Evolutionary conservation across 2,888 invertebrate genomes (phyloP).

Genomic region (Parnassius smintheus): DNA sequence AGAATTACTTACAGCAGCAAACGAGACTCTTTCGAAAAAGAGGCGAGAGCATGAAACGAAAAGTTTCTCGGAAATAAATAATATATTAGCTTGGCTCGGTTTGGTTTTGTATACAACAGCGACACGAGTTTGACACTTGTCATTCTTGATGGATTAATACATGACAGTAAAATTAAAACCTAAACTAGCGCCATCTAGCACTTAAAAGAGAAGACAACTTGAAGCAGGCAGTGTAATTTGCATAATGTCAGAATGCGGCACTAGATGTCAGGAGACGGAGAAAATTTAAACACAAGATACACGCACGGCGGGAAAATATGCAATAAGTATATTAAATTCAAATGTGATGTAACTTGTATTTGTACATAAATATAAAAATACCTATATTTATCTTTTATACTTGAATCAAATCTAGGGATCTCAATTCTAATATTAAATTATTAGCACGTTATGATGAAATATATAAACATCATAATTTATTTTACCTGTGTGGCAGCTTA

Average conservation of each 20-base stretch:
- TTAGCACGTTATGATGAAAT: too few relatives aligned
- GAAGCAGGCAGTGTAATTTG: constrained; percentile 43
- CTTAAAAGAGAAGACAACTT: constrained; percentile 30
- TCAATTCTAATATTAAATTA: too few relatives aligned
- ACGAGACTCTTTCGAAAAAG: constrained; percentile 42
- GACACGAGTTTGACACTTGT: constrained; percentile 44
- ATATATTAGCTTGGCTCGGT: constrained; percentile 74
- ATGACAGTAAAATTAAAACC: constrained; percentile 42
- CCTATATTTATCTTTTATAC: too few relatives aligned
- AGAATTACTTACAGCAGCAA: constrained; percentile 53
- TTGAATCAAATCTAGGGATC: too few relatives aligned
- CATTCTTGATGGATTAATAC: constrained; percentile 34
- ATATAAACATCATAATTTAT: constrained; percentile 13
- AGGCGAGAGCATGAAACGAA: constrained; percentile 54
- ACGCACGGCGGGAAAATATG: constrained; percentile 27
- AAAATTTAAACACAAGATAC: not conserved
- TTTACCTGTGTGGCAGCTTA: constrained; percentile 72
- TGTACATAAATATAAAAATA: too few relatives aligned
- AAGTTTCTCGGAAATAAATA: constrained; percentile 70
- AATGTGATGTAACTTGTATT: too few relatives aligned
- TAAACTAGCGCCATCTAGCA: constrained; percentile 58
- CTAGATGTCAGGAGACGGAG: constrained; percentile 53
- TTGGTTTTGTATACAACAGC: constrained; percentile 71
- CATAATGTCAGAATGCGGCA: constrained; percentile 44
- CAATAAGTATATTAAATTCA: too few relatives aligned